Percentiles rank a stretch among this genome's conserved stretches.
phyloP scores from a whole-genome alignment of 2,113 vertebrate genomes.

The Corythaeola cristata region DNA sequence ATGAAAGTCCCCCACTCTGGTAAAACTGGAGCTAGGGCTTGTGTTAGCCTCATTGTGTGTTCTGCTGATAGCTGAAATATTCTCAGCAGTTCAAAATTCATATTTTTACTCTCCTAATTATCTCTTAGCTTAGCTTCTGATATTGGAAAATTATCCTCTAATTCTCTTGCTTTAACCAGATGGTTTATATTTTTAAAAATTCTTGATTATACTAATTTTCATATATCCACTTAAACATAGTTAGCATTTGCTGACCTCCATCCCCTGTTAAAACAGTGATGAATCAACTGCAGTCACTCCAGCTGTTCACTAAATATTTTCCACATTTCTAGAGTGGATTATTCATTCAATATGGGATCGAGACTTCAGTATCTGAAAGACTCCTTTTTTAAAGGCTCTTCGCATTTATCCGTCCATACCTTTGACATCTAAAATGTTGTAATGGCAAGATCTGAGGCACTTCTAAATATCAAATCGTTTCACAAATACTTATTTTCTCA shows the following conservation, averaged over 20 bases:
- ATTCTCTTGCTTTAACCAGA: conserved; percentile 58
- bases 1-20: background rate
- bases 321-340: conserved; percentile 28
- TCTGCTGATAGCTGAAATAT: conserved; percentile 49
- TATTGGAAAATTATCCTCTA: conserved; percentile 60
- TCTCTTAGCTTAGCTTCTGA: conserved; percentile 34
- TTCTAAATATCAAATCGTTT: conserved; percentile 19
- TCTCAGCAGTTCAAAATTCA: conserved; percentile 5
- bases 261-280: conserved; percentile 14
- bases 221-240: conserved; percentile 48
- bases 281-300: conserved; percentile 56
- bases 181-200: conserved; percentile 55
- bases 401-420: background rate
- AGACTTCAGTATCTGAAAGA: conserved; percentile 22
- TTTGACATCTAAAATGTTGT: conserved; percentile 23
- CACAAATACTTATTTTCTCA: background rate
- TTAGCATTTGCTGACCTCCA: conserved; percentile 60
- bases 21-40: background rate
- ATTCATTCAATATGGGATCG: conserved; percentile 24
- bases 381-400: background rate
- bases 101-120: conserved; percentile 64
- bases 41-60: background rate
- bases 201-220: conserved; percentile 66
- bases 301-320: conserved; percentile 63
- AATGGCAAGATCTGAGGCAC: background rate